Conservation (phyloP, 1,140 invertebrate genomes). For the Neodiprion pinetum region DNA sequence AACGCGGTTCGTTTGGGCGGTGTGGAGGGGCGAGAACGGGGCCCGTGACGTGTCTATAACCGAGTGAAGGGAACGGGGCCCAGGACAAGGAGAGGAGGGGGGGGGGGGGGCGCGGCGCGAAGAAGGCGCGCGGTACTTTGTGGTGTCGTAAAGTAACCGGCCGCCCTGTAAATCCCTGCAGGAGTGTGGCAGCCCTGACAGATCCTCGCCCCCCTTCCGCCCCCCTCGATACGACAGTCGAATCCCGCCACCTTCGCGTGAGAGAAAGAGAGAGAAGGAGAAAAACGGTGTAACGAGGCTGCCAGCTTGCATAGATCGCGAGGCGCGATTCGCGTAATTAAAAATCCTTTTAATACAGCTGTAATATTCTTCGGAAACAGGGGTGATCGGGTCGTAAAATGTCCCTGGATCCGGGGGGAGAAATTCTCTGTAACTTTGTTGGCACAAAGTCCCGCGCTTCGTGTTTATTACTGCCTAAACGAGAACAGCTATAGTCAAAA, state of each 20-base stretch:
- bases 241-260: neutral
- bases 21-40: constrained; percentile 28
- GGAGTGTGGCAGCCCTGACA: constrained; percentile 54
- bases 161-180: constrained; percentile 57
- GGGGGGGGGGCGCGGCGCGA: constrained; percentile 20
- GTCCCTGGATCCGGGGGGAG: neutral
- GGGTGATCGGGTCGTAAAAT: neutral
- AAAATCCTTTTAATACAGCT: neutral
- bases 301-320: neutral
- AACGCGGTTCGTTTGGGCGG: constrained; percentile 39
- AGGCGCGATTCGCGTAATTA: neutral
- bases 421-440: constrained; percentile 1
- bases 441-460: neutral
- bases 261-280: no score
- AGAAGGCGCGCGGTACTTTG: constrained; percentile 53
- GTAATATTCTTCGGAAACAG: neutral
- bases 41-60: constrained; percentile 54
- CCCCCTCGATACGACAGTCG: constrained; percentile 11
- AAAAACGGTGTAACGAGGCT: neutral
- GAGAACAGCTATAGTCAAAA: neutral
- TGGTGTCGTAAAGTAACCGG: constrained; percentile 56
- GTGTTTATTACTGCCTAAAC: neutral
- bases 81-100: neutral
- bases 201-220: constrained; percentile 40
- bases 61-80: constrained; percentile 18